phyloP scores from a whole-genome alignment of 2,888 invertebrate genomes.

The Stomorhina lunata region DNA sequence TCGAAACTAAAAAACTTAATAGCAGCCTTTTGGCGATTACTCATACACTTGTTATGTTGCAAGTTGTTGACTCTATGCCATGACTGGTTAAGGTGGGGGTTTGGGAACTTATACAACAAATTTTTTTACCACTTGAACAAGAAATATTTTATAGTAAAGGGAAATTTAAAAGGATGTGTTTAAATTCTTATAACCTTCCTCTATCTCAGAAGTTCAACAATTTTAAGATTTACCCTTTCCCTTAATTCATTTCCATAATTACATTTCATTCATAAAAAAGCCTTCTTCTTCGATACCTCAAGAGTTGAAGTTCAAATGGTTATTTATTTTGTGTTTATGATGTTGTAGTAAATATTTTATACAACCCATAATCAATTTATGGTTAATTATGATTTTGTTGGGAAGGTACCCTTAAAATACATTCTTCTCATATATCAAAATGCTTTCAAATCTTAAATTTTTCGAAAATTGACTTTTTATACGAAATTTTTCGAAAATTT shows the following conservation, averaged over 20 bases:
- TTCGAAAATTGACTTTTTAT: too few species aligned
- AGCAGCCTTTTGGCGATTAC: slow-evolving; percentile 35
- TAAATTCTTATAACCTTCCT: background rate
- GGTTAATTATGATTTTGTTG: slow-evolving; percentile 60
- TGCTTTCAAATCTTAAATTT: too few species aligned
- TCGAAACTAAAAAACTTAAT: slow-evolving; percentile 6
- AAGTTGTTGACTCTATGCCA: slow-evolving; percentile 28
- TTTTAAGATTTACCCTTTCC: background rate
- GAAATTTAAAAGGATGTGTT: background rate
- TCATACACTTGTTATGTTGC: slow-evolving; percentile 41
- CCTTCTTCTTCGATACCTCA: slow-evolving; percentile 14
- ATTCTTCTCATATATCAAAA: too few species aligned
- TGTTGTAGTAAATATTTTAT: slow-evolving; percentile 50
- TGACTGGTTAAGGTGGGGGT: background rate
- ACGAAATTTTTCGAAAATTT: too few species aligned
- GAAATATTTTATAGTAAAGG: background rate
- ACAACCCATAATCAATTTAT: slow-evolving; percentile 67
- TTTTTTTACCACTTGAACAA: background rate
- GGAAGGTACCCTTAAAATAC: background rate
- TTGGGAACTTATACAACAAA: background rate
- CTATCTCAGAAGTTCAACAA: background rate
- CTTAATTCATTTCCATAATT: slow-evolving; percentile 12
- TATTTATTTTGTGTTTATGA: slow-evolving; percentile 35
- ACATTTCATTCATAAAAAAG: slow-evolving; percentile 14
- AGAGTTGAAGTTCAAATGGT: slow-evolving; percentile 5